Base-by-base conservation (phyloP, 2,113 vertebrate genomes). In the Camelus dromedarius region DNA sequence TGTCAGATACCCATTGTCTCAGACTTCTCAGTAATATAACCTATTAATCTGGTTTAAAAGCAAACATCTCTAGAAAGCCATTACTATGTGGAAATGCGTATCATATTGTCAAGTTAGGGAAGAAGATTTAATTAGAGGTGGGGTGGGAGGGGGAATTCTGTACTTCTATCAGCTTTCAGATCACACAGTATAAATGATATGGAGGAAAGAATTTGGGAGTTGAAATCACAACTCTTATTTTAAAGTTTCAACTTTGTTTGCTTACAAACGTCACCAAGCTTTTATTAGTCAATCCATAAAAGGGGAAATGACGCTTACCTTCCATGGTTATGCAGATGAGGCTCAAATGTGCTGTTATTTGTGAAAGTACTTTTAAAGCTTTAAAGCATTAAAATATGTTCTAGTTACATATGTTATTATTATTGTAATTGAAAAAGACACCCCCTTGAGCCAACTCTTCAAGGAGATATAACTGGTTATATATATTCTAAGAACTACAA, bases 181-280 rank as follows among this genome's bases (percentile, higher is more conserved):
- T 69, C 46, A 80, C 10, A 67, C 6, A 13, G 14, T 69, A 32
- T 50, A 35, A 48, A 52, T 76, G 32, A 52, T 42, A 54, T 4
- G 13, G 28, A 58, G 10, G 50, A 24, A 54, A 80, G 46, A 73
- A 1, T 72, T 8, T 48, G 26, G 38, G 5, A 7, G 64, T 92
- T 38, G 26, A 91, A 87, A 85, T 66, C 32, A 69, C 30, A 93
- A 38, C 5, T 92, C n/a, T 28, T 73, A 64, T 60, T 54, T 91
- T 91, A 42, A 86, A 89, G 16, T 94, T 89, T 13, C 28, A 83
- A 52, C 24, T 81, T 86, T 81, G 48, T 72, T 96, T 89, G 67
- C 30, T 89, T 72, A 89, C 54, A 95, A 82, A 94, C 70, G n/a
- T 77, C 81, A 28, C 9, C 91, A 85, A 91, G 76, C 6, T 94